phyloP scores from a whole-genome alignment of 2,113 vertebrate genomes.

The Dermatemys mawii region DNA sequence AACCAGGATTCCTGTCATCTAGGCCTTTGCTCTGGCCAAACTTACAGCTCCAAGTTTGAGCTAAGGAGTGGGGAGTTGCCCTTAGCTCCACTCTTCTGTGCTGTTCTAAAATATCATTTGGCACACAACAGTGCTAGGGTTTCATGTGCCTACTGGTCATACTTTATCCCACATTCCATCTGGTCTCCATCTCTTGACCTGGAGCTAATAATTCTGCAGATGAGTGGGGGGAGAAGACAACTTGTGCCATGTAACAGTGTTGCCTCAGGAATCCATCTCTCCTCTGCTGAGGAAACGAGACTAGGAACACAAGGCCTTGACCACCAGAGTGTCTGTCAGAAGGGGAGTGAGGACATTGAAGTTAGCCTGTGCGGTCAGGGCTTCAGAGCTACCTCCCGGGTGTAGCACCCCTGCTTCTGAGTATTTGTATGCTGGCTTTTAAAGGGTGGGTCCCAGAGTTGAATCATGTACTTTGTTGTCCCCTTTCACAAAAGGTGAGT shows the following conservation, averaged over 20 bases:
- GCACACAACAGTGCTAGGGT: not conserved
- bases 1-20: not conserved
- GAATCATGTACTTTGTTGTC: rapidly evolving
- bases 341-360: not conserved
- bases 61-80: not conserved
- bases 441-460: not conserved
- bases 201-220: not conserved
- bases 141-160: not conserved
- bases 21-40: not conserved
- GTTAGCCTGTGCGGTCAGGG: not conserved
- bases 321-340: not conserved
- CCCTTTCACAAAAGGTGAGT: not conserved
- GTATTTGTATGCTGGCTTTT: not conserved
- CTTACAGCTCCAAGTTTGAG: not conserved
- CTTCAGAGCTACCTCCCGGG: not conserved
- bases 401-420: not conserved
- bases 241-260: not conserved
- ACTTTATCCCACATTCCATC: not conserved
- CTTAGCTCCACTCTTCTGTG: not conserved
- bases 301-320: not conserved
- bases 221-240: not conserved
- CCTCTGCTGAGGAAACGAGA: not conserved
- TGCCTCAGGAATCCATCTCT: not conserved
- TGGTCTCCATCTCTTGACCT: not conserved
- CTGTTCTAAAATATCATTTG: not conserved